phyloP scores from a whole-genome alignment of 2,113 vertebrate species.

The Ochotona princeps region DNA sequence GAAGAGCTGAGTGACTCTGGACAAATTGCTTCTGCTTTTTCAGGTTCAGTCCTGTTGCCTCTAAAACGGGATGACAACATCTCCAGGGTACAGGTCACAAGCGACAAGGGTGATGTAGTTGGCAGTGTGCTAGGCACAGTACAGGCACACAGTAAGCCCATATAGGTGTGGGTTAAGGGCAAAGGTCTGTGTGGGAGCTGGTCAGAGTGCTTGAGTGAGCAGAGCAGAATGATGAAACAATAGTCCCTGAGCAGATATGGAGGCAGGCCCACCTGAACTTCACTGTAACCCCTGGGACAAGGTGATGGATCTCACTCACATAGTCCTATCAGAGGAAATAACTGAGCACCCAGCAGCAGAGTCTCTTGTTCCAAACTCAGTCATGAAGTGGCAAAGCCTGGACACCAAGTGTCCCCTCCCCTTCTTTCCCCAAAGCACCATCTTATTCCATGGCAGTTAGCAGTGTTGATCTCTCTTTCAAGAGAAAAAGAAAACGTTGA shows the following conservation, averaged over 20 bases:
- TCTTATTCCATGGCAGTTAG: neutral
- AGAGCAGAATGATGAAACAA: neutral
- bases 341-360: too few species aligned
- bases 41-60: neutral
- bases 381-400: neutral
- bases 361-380: neutral
- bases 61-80: neutral
- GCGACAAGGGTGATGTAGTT: too few species aligned
- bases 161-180: neutral
- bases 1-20: neutral
- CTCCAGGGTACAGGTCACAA: too few species aligned
- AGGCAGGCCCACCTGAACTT: neutral
- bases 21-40: neutral
- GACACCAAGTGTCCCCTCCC: too few species aligned
- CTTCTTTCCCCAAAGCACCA: neutral
- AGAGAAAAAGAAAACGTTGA: neutral
- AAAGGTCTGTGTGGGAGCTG: neutral
- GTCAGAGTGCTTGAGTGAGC: neutral
- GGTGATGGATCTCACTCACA: neutral
- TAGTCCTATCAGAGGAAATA: neutral
- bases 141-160: neutral
- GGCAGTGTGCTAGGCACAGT: too few species aligned
- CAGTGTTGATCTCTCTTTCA: neutral
- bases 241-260: neutral
- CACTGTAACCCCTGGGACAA: neutral